phyloP scores from a whole-genome alignment of 2,888 invertebrate species.

The Boloria euphrosyne region DNA sequence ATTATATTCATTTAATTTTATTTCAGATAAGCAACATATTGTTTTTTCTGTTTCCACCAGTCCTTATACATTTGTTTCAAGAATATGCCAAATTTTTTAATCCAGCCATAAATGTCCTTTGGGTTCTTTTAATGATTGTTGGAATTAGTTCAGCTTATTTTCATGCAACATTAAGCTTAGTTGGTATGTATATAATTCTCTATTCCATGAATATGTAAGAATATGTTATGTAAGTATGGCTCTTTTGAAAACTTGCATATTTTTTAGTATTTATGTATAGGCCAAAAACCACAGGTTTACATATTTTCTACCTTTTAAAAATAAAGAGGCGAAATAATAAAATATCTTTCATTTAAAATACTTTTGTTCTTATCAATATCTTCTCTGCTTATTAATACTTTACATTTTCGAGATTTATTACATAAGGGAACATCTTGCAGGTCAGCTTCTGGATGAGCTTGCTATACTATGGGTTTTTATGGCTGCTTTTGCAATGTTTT shows the following conservation, averaged over 20 bases:
- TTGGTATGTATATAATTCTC: slow-evolving; percentile 74
- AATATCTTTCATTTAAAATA: too few species aligned
- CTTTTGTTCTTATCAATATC: too few species aligned
- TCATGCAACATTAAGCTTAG: slow-evolving; percentile 91
- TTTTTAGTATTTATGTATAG: not conserved
- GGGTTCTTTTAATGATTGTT: slow-evolving; percentile 90
- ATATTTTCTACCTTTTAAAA: too few species aligned
- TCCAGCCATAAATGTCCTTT: slow-evolving; percentile 90
- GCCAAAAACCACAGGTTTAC: too few species aligned
- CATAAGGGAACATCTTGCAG: slow-evolving; percentile 58
- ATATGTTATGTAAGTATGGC: not conserved
- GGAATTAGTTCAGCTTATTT: slow-evolving; percentile 92
- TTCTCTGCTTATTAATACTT: not conserved
- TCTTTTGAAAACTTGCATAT: not conserved
- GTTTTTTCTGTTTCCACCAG: slow-evolving; percentile 89
- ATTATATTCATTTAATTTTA: slow-evolving; percentile 9
- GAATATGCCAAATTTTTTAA: slow-evolving; percentile 89
- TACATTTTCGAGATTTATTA: not conserved
- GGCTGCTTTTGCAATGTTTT: slow-evolving; percentile 89
- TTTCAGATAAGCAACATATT: slow-evolving; percentile 89
- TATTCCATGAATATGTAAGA: slow-evolving; percentile 18
- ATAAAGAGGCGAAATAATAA: too few species aligned
- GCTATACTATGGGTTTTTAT: slow-evolving; percentile 92
- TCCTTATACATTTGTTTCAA: slow-evolving; percentile 89
- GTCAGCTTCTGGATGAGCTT: slow-evolving; percentile 90